Conservation (phyloP, 2,797 vertebrate species). For the Capromys pilorides region DNA sequence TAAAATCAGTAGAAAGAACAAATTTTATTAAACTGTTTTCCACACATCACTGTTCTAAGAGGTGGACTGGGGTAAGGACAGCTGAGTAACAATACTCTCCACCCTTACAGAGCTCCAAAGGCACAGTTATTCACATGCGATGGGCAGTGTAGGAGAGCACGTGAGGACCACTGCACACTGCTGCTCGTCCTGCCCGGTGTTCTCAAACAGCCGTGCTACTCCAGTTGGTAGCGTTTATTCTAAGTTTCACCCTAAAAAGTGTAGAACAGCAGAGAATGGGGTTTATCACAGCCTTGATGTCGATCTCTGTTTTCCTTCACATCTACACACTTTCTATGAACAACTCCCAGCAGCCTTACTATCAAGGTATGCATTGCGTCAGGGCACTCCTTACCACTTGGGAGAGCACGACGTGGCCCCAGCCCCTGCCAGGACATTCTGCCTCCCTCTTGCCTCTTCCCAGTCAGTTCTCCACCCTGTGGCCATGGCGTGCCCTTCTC, state of each 20-base stretch:
- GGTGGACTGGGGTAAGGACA: neutral
- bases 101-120: neutral
- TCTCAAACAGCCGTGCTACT: neutral
- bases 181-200: accelerated
- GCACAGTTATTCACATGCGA: neutral
- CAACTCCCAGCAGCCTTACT: neutral
- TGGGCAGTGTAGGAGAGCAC: neutral
- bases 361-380: neutral
- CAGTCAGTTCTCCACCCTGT: neutral
- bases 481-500: neutral
- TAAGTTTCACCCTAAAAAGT: neutral
- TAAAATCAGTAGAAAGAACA: conserved; percentile 34
- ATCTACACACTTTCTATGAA: neutral
- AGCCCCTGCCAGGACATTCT: neutral
- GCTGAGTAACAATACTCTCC: neutral
- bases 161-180: accelerated
- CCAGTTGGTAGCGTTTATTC: neutral
- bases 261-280: neutral
- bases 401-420: too few species aligned
- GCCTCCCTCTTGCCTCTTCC: neutral
- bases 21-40: conserved; percentile 14
- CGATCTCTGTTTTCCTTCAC: conserved; percentile 27
- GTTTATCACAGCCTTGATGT: neutral
- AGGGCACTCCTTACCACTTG: neutral
- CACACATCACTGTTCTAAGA: neutral